A percentile compares a stretch with the other conserved stretches of the same genome.
phyloP scores from a whole-genome alignment of 1,140 invertebrate species.

The Lucilia sericata region DNA sequence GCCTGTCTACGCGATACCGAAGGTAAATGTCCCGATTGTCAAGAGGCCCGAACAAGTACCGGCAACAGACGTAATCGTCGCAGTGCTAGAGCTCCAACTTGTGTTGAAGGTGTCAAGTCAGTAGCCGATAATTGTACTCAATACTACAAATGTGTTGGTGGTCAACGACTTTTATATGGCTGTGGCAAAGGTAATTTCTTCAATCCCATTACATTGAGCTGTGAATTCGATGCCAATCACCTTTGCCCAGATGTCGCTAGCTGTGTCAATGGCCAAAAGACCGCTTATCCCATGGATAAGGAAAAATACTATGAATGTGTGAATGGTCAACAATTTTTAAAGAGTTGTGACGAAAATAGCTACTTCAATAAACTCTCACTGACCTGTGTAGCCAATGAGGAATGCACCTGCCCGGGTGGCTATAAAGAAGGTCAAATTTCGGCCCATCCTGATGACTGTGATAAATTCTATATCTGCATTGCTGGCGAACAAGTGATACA shows the following conservation, averaged over 20 bases:
- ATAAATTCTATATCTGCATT: constrained; percentile 56
- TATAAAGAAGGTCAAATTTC: constrained; percentile 52
- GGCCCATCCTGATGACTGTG: constrained; percentile 50
- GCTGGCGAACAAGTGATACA: constrained; percentile 52
- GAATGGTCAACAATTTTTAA: background rate
- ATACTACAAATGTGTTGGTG: background rate
- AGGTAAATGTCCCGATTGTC: background rate
- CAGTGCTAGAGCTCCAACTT: background rate
- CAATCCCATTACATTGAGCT: background rate
- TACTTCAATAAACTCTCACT: constrained; percentile 15
- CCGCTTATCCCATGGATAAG: constrained; percentile 5
- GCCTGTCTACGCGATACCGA: constrained; percentile 32
- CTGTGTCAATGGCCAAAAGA: background rate
- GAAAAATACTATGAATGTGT: constrained; percentile 7
- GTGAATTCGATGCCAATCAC: background rate
- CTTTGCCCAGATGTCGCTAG: background rate
- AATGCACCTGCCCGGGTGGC: constrained; percentile 48
- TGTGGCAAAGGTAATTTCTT: constrained; percentile 26
- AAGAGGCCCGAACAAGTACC: background rate
- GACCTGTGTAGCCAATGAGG: background rate
- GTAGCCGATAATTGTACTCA: background rate
- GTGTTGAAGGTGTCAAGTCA: background rate
- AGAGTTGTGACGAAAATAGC: constrained; percentile 7
- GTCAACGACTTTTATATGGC: background rate
- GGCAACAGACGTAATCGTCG: background rate